Conservation (phyloP, 2,113 vertebrate species). For the Nothobranchius furzeri region DNA sequence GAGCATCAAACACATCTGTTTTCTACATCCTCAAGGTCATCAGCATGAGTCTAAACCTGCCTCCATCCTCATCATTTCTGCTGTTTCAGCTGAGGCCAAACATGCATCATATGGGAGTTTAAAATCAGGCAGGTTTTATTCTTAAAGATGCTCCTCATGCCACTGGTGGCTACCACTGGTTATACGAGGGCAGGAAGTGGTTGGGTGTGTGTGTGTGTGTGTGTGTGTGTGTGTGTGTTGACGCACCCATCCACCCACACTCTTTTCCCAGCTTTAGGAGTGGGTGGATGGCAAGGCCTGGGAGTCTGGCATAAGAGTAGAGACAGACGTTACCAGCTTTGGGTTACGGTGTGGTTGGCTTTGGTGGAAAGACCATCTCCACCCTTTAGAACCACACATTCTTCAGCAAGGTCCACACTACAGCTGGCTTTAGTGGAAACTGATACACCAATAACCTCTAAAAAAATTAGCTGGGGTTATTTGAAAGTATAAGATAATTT, state of each 20-base stretch:
- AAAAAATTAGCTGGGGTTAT: too few species aligned
- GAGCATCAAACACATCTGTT: constrained; percentile 52
- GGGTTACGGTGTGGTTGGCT: constrained; percentile 39
- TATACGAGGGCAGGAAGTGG: constrained; percentile 65
- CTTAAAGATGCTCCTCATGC: constrained; percentile 35
- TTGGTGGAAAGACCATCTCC: constrained; percentile 47
- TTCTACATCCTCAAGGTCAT: constrained; percentile 38
- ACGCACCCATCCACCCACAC: constrained; percentile 68
- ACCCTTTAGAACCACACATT: constrained; percentile 48
- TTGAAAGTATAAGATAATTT: too few species aligned
- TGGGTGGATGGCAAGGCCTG: constrained; percentile 40
- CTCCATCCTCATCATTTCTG: constrained; percentile 16
- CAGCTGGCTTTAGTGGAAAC: constrained; percentile 18
- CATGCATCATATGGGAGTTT: constrained; percentile 32
- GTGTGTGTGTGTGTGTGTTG: constrained; percentile 34
- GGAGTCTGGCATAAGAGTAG: constrained; percentile 38
- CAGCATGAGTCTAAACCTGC: constrained; percentile 13
- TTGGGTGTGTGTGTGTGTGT: constrained; percentile 31
- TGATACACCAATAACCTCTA: too few species aligned
- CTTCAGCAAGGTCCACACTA: constrained; percentile 31
- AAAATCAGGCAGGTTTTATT: constrained; percentile 34
- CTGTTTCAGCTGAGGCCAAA: constrained; percentile 51
- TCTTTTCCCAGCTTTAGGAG: constrained; percentile 26
- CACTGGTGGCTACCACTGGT: constrained; percentile 44
- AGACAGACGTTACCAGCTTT: constrained; percentile 47